Evolutionary conservation across 1,140 invertebrate genomes (phyloP).

Genomic region (Neelides sp.): DNA sequence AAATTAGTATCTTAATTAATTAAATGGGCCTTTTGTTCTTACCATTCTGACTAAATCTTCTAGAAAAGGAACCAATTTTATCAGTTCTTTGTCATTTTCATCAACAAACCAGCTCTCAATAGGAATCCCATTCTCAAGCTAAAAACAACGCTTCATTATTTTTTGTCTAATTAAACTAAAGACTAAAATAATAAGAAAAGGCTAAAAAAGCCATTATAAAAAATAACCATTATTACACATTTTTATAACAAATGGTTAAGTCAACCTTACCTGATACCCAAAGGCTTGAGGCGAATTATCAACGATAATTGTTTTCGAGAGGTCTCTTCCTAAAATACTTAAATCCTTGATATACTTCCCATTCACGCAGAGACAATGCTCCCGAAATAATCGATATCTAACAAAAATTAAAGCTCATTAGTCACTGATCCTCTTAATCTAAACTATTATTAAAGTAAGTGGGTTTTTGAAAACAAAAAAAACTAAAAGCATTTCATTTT

Average conservation of each 20-base stretch:
- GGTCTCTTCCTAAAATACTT: constrained; percentile 79
- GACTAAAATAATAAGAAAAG: constrained; percentile 1
- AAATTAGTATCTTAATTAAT: too few relatives aligned
- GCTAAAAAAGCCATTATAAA: neutral
- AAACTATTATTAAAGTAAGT: neutral
- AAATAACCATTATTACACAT: neutral
- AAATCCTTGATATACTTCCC: constrained; percentile 96
- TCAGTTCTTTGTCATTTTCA: constrained; percentile 72
- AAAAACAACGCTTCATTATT: constrained; percentile 38
- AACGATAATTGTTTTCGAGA: constrained; percentile 80
- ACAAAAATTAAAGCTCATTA: constrained; percentile 15
- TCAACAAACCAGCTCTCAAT: constrained; percentile 97
- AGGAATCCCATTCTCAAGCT: constrained; percentile 92
- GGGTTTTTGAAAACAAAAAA: too few relatives aligned
- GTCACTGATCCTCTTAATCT: constrained; percentile 1
- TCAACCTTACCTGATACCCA: constrained; percentile 60
- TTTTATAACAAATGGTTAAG: constrained; percentile 2
- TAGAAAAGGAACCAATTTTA: constrained; percentile 86
- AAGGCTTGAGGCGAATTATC: constrained; percentile 89
- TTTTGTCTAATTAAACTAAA: neutral
- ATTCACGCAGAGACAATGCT: constrained; percentile 89
- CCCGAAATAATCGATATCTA: constrained; percentile 72
- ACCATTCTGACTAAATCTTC: constrained; percentile 68
- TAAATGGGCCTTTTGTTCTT: constrained; percentile 34
- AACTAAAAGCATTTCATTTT: too few relatives aligned